Conservation (phyloP, 92 coral and sea anemone genomes). For the Palythoa grandis region DNA sequence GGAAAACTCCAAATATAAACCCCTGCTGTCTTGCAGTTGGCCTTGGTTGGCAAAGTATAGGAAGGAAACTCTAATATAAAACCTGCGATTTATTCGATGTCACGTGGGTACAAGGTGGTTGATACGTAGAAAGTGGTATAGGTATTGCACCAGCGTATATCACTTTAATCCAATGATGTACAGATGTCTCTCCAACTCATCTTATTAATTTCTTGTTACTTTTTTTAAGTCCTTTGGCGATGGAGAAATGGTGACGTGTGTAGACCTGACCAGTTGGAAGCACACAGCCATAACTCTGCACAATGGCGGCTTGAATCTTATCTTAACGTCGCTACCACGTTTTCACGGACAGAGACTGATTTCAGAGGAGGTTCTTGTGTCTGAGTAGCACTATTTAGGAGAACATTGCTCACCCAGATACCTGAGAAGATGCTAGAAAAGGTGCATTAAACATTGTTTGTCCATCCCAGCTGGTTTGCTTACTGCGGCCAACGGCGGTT, state of each 20-base stretch:
- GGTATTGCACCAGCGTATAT: constrained; percentile 22
- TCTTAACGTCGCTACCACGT: not conserved
- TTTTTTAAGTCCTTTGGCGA: not conserved
- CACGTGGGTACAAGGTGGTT: constrained; percentile 19
- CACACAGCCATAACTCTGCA: constrained; percentile 5
- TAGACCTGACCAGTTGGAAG: constrained; percentile 26
- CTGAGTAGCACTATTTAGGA: constrained; percentile 14
- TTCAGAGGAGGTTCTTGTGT: constrained; percentile 8
- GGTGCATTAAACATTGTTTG: not conserved
- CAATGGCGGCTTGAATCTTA: constrained; percentile 17
- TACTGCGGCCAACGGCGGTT: not conserved
- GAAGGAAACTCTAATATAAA: constrained; percentile 21
- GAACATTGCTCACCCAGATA: constrained; percentile 35
- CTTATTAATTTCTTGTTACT: not conserved
- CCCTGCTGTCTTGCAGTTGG: constrained; percentile 30
- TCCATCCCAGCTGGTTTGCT: not conserved
- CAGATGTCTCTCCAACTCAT: constrained; percentile 14
- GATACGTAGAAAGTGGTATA: constrained; percentile 6
- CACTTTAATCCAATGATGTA: constrained; percentile 13
- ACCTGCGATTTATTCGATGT: constrained; percentile 25
- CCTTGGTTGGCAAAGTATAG: constrained; percentile 21
- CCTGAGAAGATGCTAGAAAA: constrained; percentile 34
- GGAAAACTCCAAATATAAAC: constrained; percentile 25
- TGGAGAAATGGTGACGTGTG: constrained; percentile 16
- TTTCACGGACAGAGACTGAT: not conserved